Conservation (phyloP, 2,888 invertebrate species). For the Drosophila paracracens region DNA sequence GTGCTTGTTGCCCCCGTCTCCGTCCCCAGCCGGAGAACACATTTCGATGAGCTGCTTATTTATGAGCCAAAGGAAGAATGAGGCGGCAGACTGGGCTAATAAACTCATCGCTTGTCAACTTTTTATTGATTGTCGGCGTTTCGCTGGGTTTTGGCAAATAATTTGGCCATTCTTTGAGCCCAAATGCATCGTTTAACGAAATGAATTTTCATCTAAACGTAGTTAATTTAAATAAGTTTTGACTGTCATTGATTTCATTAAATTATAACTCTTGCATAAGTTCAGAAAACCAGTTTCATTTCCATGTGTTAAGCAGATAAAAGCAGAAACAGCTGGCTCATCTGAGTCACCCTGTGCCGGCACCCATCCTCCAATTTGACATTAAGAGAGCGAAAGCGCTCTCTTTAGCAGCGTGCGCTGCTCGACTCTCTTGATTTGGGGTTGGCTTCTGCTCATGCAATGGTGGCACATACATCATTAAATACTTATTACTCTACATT, state of each 20-base stretch:
- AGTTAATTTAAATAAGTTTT: background rate
- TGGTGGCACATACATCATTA: background rate
- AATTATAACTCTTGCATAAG: no score
- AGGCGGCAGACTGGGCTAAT: conserved; percentile 49
- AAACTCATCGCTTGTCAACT: conserved; percentile 65
- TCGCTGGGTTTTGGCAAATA: conserved; percentile 9
- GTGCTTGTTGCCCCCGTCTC: conserved; percentile 46
- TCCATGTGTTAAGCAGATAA: background rate
- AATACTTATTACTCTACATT: background rate
- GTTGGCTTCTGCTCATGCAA: conserved; percentile 8
- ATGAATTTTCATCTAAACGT: background rate
- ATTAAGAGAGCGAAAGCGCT: conserved; percentile 37
- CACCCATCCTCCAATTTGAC: background rate
- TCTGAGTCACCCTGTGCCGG: conserved; percentile 47
- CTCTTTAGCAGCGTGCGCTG: conserved; percentile 32
- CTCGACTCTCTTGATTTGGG: conserved; percentile 39
- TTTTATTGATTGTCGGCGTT: conserved; percentile 56
- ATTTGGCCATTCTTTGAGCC: background rate
- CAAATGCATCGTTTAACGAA: background rate
- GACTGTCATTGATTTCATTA: background rate
- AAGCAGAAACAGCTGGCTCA: conserved; percentile 5
- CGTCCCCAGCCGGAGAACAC: conserved; percentile 6
- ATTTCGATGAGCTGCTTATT: conserved; percentile 46
- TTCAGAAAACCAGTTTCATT: background rate
- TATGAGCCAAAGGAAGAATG: conserved; percentile 45